Conservation (phyloP, 2,113 vertebrate genomes). For the Halcyon malimbica region DNA sequence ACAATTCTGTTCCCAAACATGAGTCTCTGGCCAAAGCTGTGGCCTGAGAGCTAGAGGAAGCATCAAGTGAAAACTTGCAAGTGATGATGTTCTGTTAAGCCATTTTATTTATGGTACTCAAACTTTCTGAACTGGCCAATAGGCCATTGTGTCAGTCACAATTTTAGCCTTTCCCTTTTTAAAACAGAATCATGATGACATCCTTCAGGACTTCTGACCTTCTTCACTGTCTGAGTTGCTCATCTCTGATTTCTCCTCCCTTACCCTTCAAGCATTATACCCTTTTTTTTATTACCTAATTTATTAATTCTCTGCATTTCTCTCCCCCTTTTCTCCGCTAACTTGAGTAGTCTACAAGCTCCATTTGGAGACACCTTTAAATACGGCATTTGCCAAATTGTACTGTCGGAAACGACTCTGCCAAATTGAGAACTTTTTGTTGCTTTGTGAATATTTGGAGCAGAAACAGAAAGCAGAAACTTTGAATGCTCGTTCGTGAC, state of each 20-base stretch:
- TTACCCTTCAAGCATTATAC: neutral
- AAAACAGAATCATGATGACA: slow-evolving; percentile 14
- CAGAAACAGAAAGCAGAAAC: neutral
- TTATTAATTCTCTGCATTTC: neutral
- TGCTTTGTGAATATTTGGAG: neutral
- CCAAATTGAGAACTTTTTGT: neutral
- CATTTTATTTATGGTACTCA: neutral
- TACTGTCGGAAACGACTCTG: neutral
- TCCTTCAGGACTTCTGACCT: slow-evolving; percentile 3
- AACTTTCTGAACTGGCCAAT: neutral
- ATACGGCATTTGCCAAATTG: neutral
- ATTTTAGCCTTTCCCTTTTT: slow-evolving; percentile 38
- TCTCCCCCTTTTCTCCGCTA: neutral
- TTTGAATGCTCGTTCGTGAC: neutral
- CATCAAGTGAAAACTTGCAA: neutral
- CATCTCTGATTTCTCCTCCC: neutral
- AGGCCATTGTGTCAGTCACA: slow-evolving; percentile 27
- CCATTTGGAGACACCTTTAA: neutral
- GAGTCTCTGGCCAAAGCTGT: neutral
- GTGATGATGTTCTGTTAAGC: neutral
- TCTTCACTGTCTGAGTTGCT: neutral
- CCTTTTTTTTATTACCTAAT: neutral
- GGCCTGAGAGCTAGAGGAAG: neutral
- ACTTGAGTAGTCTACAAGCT: neutral
- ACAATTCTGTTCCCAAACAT: neutral